Base-by-base conservation (phyloP, 2,797 vertebrate species). In the Limosa lapponica region DNA sequence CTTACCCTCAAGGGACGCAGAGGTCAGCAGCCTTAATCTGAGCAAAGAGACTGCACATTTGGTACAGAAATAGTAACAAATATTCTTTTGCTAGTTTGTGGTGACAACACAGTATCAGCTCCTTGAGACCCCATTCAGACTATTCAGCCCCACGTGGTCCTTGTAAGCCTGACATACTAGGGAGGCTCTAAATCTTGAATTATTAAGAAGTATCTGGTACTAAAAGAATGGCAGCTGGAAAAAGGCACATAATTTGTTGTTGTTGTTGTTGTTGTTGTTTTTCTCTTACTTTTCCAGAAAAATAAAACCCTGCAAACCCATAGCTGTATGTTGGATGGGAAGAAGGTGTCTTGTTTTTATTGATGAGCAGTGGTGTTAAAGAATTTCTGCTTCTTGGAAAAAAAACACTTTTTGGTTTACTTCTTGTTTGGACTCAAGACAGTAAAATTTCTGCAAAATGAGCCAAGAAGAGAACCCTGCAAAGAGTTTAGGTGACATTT, bases 181-280 rank as follows among this genome's bases (percentile, higher is more conserved):
- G 14, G 10, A 83, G 13, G 9, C 2, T 64, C 24, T 61, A 64
- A 78, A 82, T 36, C 25, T 37, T 82, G 13, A 59, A 11, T 67
- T 64, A 23, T 19, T 81, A 24, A 39, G 28, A 79, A 57, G 7
- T 9, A 74, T 32, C 20, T 34, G 32, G 3, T 11, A 36, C 25
- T 70, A 27, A 58, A 65, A 54, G 5, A 77, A 58, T 2, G 11
- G 5, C 24, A 72, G 13, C 27, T 36, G 19, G 16, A 25, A 66
- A 59, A 61, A 39, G 7, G 2, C 10, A 52, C 11, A 51, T 15
- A 1, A n/a, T n/a, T 30, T 22, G 16, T 5, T 59, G 2, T 30
- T 73, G 9, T 1, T 11, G 1, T 30, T 22, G 16, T 5, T 59
- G 2, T 30, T 73, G 9, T 1, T 11, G 4, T 5, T 39, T 64